Base-by-base conservation (phyloP, 2,113 vertebrate genomes). In the Dasyurus viverrinus region DNA sequence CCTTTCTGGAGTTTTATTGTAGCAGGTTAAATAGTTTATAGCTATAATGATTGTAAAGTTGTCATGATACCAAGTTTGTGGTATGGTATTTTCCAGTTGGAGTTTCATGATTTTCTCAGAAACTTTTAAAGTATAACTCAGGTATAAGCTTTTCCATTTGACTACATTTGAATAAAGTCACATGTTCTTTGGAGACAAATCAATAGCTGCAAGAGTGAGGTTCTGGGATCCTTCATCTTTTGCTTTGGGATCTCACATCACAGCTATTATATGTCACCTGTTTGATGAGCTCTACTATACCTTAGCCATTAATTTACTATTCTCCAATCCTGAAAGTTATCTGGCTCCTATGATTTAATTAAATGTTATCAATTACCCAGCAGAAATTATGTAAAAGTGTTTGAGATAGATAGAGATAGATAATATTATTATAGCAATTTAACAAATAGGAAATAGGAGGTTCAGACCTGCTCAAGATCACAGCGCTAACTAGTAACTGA, bases 1-100 rank as follows among this genome's bases (percentile, higher is more conserved):
- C 25, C 95, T 96, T 98, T 98, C 97, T 90, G 93, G 98, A 96
- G 30, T 98, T 98, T 98, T 98, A 98, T 96, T 97, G 95, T 97
- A 98, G 96, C 97, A 97, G 7, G 5, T 97, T 98, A 97, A 98
- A 98, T 98, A 96, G 93, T 96, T 97, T 98, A 97, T 96, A 97
- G 93, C 93, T 94, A 76, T 95, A 98, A 97, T 96, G 95, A 97
- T 92, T 98, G 94, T 97, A 97, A 98, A 98, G 90, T 95, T 96
- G 98, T 97, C 6, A 0, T 94, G 96, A 96, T 94, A 95, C 84
- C 53, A 90, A n/a, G 30, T 96, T 97, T 90, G 5, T 94, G 76
- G 46, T 94, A 95, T 95, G 92, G 95, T 54, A 96, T 96, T 98
- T 98, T 98, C 95, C 76, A 91, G 48, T 96, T 48, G 11, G 89